Conservation (phyloP, 1,140 invertebrate species). For the Portunus trituberculatus region DNA sequence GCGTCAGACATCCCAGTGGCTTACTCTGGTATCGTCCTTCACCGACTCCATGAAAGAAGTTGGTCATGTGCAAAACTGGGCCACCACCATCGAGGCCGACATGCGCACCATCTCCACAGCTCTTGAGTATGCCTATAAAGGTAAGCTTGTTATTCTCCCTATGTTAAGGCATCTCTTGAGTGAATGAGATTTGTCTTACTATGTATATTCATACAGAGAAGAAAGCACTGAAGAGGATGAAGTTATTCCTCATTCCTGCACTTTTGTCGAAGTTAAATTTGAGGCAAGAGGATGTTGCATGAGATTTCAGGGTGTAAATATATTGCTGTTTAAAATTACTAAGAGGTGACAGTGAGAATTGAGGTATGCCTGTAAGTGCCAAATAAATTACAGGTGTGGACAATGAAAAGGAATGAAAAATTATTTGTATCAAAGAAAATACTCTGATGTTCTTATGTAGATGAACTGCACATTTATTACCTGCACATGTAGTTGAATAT, state of each 20-base stretch:
- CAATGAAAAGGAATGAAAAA: too few species aligned
- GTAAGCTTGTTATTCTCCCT: conserved; percentile 78
- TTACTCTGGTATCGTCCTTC: conserved; percentile 96
- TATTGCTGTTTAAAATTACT: too few species aligned
- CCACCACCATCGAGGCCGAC: conserved; percentile 97
- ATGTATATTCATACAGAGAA: not conserved
- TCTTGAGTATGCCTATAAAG: conserved; percentile 97
- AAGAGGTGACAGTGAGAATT: too few species aligned
- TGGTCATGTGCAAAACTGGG: conserved; percentile 99
- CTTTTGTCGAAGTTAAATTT: not conserved
- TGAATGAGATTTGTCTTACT: not conserved
- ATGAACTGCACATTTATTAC: not conserved
- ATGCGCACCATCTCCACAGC: conserved; percentile 96
- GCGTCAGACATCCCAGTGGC: conserved; percentile 98
- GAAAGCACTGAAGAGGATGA: not conserved
- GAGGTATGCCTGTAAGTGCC: too few species aligned
- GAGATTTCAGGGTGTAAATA: not conserved
- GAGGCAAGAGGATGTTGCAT: not conserved
- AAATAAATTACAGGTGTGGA: too few species aligned
- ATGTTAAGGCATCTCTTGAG: not conserved
- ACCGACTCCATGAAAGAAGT: conserved; percentile 96
- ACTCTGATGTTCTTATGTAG: too few species aligned
- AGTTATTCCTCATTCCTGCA: not conserved
- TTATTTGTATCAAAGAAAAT: too few species aligned
- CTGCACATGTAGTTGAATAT: too few species aligned